Evolutionary conservation across 1,140 invertebrate species (phyloP), one percentile per base, ranked within the genome.

Genomic region (Subanguina moxae): DNA sequence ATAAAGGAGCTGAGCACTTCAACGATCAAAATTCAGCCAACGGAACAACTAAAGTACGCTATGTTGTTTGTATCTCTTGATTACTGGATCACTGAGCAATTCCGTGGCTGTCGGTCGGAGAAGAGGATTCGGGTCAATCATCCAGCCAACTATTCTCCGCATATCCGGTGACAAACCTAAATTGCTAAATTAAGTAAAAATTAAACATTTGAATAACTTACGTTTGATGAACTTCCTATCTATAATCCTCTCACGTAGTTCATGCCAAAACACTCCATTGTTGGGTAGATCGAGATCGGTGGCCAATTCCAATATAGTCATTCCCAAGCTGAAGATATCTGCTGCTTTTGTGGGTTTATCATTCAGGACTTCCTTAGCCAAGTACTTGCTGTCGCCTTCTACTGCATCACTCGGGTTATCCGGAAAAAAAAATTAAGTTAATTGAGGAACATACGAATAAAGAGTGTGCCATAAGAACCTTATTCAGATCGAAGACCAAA

Each of bases 221-320:
- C 68, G 32, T 42, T 59, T 43, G 19, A 70, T 63, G n/a, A 48
- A 70, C 56, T 71, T 73, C 42, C 73, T 57, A n/a, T 59, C 57
- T 21, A 70, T 70, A 45, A 61, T 70, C 42, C 68, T 38, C 17
- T 73, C 83, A 38, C 90, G 80, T 7, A 90, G 77, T 57, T 86
- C 82, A 72, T 90, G 89, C 89, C 89, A 91, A 11, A 86, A 83
- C n/a, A n/a, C n/a, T n/a, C n/a, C n/a, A n/a, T n/a, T n/a, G n/a
- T n/a, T n/a, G n/a, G n/a, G n/a, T n/a, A n/a, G n/a, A n/a, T n/a
- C n/a, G n/a, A n/a, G n/a, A n/a, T n/a, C n/a, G n/a, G n/a, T n/a
- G n/a, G n/a, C n/a, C n/a, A n/a, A n/a, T n/a, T n/a, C n/a, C n/a
- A n/a, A n/a, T n/a, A n/a, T n/a, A n/a, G n/a, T n/a, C n/a, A n/a